Evolutionary conservation across 2,888 invertebrate species (phyloP).

Genomic region (Tridacna crocea): DNA sequence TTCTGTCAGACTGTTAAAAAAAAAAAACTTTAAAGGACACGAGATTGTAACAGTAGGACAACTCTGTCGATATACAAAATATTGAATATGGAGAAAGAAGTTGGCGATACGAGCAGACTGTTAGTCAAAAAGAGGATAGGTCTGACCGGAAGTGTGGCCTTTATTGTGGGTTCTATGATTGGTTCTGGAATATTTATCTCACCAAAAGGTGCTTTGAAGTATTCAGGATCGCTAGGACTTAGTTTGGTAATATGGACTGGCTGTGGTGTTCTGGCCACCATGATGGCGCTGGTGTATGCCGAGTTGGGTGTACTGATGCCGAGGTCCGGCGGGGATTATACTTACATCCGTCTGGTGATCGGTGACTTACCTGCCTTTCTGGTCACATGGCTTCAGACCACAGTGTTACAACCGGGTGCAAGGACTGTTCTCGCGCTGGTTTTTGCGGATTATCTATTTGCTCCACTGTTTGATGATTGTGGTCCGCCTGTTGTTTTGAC

Average conservation of each 20-base stretch:
- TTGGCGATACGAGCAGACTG: constrained; percentile 18
- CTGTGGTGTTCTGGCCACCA: constrained; percentile 52
- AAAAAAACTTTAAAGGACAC: too few relatives aligned
- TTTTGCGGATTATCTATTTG: constrained; percentile 70
- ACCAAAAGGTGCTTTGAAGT: constrained; percentile 94
- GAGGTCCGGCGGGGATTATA: constrained; percentile 92
- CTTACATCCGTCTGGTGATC: constrained; percentile 86
- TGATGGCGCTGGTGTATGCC: constrained; percentile 91
- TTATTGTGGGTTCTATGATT: constrained; percentile 81
- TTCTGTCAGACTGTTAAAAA: too few relatives aligned
- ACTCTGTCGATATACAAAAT: too few relatives aligned
- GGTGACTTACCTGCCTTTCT: constrained; percentile 84
- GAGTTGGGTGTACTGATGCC: constrained; percentile 92
- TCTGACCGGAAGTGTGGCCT: constrained; percentile 41
- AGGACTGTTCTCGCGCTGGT: constrained; percentile 85
- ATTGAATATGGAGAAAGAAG: too few relatives aligned
- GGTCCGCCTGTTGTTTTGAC: constrained; percentile 61
- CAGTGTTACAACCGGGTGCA: constrained; percentile 75
- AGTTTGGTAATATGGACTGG: constrained; percentile 61
- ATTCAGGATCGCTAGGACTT: constrained; percentile 94
- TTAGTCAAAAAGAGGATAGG: constrained; percentile 48
- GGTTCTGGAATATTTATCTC: constrained; percentile 99
- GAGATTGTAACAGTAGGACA: too few relatives aligned
- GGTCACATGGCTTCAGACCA: constrained; percentile 86
- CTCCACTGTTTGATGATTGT: constrained; percentile 68